Base-by-base conservation (phyloP, 2,797 vertebrate genomes). In the Bucorvus abyssinicus region DNA sequence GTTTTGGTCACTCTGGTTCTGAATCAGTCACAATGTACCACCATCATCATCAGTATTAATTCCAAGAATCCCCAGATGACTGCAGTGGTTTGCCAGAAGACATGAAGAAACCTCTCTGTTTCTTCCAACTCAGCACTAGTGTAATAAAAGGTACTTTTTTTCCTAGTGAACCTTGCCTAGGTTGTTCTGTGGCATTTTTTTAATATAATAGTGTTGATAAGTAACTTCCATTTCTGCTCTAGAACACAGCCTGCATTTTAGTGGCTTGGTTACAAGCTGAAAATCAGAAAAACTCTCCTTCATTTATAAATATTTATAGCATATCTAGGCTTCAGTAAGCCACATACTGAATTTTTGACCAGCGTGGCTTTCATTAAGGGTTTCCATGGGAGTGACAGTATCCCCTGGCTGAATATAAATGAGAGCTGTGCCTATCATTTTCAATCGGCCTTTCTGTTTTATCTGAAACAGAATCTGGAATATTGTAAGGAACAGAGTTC, bases 271-370 rank as follows among this genome's bases (percentile, higher is more conserved):
- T 88, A 81, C 78, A 84, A 89, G 57, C 76, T 75, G 21, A 26
- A 69, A 76, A 76, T 63, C 63, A 26, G 6, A 86, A 87, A 70
- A 68, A 23, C n/a, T 89, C 30, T 76, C 30, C 21, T 90, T 74
- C 38, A 21, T 69, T 86, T 90, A 63, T 91, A 94, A 93, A 91
- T 86, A 91, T 94, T 95, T 90, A 82, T 55, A 68, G 34, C 70
- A 32, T 22, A 84, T 50, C 47, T 34, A 44, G 36, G 80, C 75
- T 95, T n/a, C 36, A 67, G 30, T 18, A 71, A 85, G 74, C 61
- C 78, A 83, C 64, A 47, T 2, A 0, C 45, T 61, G 87, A 36
- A 71, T 89, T 85, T 89, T 80, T 92, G 84, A 63, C 92, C 53
- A 7, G 49, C 42, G 74, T 93, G 83, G 77, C 80, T 94, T 94